Conservation (phyloP, 1,140 invertebrate species). For the Heliothis virescens region DNA sequence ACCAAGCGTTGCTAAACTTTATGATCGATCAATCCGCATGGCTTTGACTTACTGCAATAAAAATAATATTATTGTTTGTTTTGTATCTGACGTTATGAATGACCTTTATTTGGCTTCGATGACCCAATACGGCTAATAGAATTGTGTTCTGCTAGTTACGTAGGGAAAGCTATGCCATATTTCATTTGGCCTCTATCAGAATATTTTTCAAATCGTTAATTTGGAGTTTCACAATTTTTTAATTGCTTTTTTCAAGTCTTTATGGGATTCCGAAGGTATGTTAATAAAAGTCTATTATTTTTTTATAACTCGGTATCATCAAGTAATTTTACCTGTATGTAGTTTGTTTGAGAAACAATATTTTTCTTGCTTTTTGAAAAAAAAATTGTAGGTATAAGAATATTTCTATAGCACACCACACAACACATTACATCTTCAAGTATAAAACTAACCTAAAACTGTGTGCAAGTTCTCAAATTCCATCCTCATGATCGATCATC, state of each 20-base stretch:
- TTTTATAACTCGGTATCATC: too few relatives aligned
- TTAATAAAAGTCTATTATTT: neutral
- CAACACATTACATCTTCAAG: neutral
- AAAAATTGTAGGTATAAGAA: too few relatives aligned
- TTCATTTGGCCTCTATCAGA: neutral
- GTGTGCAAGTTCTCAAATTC: slow-evolving; percentile 28
- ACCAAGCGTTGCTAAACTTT: too few relatives aligned
- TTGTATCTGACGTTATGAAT: slow-evolving; percentile 1
- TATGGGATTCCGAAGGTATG: too few relatives aligned
- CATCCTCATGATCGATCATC: slow-evolving; percentile 27
- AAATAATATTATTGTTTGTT: neutral
- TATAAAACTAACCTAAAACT: slow-evolving; percentile 5
- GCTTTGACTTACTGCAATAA: neutral
- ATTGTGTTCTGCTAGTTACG: neutral
- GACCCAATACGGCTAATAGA: slow-evolving; percentile 17
- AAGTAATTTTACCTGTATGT: neutral
- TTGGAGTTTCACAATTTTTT: too few relatives aligned
- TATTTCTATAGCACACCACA: too few relatives aligned
- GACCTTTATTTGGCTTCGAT: slow-evolving; percentile 14
- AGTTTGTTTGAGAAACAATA: neutral
- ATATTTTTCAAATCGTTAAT: too few relatives aligned
- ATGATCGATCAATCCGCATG: too few relatives aligned
- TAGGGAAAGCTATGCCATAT: neutral
- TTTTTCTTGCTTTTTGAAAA: neutral
- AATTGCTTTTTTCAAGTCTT: too few relatives aligned